Percentiles rank a stretch among this genome's conserved stretches.
These are phyloP conservation scores for Menidia menidia DNA, from an alignment of 2,797 vertebrate genomes.

Conservation along the genomic window DNA sequence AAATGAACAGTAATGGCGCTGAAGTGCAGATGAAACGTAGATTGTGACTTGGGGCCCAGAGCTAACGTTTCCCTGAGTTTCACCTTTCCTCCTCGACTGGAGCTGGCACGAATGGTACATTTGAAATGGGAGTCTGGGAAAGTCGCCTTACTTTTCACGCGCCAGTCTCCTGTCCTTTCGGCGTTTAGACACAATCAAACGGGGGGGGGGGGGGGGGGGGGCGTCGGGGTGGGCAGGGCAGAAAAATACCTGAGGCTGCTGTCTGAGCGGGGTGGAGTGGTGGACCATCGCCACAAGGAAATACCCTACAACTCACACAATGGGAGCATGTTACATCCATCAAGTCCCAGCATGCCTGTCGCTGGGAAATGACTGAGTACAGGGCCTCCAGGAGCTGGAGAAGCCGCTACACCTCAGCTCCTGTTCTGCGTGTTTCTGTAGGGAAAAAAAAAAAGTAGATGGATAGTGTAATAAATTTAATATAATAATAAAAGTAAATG, in stretches of 20 bases:
- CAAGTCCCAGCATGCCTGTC: slow-evolving; percentile 61
- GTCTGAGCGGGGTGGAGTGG: slow-evolving; percentile 61
- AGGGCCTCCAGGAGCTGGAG: slow-evolving; percentile 17
- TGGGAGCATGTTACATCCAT: slow-evolving; percentile 60
- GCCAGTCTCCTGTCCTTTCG: slow-evolving; percentile 43
- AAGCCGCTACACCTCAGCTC: slow-evolving; percentile 14
- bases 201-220: slow-evolving; percentile 27
- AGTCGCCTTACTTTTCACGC: slow-evolving; percentile 60
- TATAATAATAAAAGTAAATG: neutral
- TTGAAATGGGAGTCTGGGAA: slow-evolving; percentile 78
- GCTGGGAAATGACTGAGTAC: slow-evolving; percentile 35
- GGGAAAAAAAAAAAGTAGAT: neutral
- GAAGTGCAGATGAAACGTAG: slow-evolving; percentile 49
- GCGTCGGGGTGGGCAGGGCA: slow-evolving; percentile 14
- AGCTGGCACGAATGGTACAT: slow-evolving; percentile 52
- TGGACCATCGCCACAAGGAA: slow-evolving; percentile 64
- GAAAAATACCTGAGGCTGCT: slow-evolving; percentile 73
- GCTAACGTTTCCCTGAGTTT: slow-evolving; percentile 71
- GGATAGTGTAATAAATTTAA: no score
- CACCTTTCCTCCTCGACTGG: slow-evolving; percentile 63
- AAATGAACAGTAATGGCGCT: slow-evolving; percentile 55
- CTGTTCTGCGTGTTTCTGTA: slow-evolving; percentile 11
- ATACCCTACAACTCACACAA: slow-evolving; percentile 60
- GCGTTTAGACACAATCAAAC: slow-evolving; percentile 60
- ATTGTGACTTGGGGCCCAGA: slow-evolving; percentile 71